Evolutionary conservation across 1,140 invertebrate species (phyloP), one percentile per base, ranked within the genome.

Genomic region (Nephila pilipes): DNA sequence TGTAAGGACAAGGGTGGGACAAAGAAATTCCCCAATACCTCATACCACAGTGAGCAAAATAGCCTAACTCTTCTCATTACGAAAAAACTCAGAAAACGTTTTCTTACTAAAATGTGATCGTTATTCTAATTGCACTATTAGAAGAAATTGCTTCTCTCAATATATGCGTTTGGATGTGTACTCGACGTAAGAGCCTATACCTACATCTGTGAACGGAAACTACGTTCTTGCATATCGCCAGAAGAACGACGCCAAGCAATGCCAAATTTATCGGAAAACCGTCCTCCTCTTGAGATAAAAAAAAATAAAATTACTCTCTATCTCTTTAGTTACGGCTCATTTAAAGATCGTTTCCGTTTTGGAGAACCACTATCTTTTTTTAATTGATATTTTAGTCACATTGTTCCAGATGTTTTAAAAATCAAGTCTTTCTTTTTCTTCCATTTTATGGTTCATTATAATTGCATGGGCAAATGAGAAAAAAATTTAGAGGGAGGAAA

Each of bases 41-140:
- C 54, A n/a, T 46, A 89, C 87, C 16, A 46, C 54, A 79, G 18
- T 65, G 60, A 89, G 29, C 46, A 55, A 58, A 75, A 81, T 32
- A 32, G 69, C 65, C 54, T 14, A 57, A 90, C 55, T 80, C 79
- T 25, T 18, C 25, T 90, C 79, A 81, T 90, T 81, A 90, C 65
- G 25, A 89, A 80, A 57, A 80, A 57, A 75, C 22, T 65, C 69
- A 12, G 29, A 75, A 75, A 75, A 36, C 69, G 29, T 90, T 81
- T 63, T 46, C 46, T 25, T 3, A 38, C 55, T 25, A 60, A 81
- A 90, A 90, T 90, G 89, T 38, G 89, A 90, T 90, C 79, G 79
- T 90, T 90, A 90, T 90, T 90, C 32, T 90, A 90, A 90, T 90
- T 90, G 89, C 89, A 60, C 75, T 90, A 90, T 90, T 90, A 90